phyloP scores from a whole-genome alignment of 2,113 vertebrate genomes.

The Raja brachyura region DNA sequence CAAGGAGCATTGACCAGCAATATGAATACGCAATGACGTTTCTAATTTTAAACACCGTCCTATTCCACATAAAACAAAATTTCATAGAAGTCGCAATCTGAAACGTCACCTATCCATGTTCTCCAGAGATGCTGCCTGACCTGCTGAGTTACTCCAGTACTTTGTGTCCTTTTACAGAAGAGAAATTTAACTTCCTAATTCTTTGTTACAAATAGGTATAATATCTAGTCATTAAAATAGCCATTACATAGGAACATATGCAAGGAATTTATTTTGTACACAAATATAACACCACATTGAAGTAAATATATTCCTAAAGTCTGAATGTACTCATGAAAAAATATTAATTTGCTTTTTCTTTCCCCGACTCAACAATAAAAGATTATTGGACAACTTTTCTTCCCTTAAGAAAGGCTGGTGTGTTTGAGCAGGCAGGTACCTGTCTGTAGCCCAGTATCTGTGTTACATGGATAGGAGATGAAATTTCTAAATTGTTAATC shows the following conservation, averaged over 20 bases:
- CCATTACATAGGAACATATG: background rate
- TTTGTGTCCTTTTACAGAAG: too few relatives aligned
- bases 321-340: background rate
- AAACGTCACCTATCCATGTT: too few relatives aligned
- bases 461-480: background rate
- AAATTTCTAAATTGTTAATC: background rate
- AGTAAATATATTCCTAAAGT: background rate
- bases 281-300: background rate
- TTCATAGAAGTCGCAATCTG: too few relatives aligned
- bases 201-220: background rate
- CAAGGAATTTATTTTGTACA: background rate
- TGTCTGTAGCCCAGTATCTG: background rate
- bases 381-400: conserved; percentile 2
- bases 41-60: background rate
- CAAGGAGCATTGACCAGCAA: background rate
- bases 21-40: background rate
- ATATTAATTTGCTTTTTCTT: background rate
- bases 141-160: too few relatives aligned
- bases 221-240: background rate
- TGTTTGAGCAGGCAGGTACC: background rate
- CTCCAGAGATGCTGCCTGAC: too few relatives aligned
- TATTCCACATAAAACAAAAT: background rate
- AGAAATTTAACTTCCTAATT: background rate
- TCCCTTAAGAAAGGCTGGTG: background rate
- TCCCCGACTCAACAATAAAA: background rate